Evolutionary conservation across 2,888 invertebrate species (phyloP).

Genomic region (Cryptocephalus moraei): DNA sequence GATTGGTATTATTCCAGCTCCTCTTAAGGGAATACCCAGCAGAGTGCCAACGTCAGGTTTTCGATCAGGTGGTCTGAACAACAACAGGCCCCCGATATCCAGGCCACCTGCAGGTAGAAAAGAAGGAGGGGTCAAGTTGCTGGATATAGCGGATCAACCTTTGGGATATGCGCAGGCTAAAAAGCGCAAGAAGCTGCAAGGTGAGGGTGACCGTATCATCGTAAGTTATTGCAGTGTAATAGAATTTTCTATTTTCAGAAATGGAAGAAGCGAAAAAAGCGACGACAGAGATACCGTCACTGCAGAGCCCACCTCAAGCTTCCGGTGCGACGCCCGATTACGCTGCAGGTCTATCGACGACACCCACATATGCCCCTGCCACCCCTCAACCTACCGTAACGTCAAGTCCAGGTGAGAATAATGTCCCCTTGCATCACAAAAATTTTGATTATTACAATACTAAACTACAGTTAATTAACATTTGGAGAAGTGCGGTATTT

Average conservation of each 20-base stretch:
- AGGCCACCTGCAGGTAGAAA: conserved; percentile 59
- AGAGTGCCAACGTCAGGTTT: conserved; percentile 61
- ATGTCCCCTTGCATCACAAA: neutral
- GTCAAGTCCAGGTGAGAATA: no score
- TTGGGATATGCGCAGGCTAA: conserved; percentile 75
- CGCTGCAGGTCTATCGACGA: conserved; percentile 64
- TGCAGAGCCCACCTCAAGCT: conserved; percentile 28
- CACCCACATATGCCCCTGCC: conserved; percentile 38
- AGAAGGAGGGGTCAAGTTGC: conserved; percentile 87
- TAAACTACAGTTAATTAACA: no score
- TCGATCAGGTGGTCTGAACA: conserved; percentile 42
- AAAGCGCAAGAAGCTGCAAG: conserved; percentile 74
- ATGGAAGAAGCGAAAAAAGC: conserved; percentile 54
- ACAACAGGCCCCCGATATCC: conserved; percentile 45
- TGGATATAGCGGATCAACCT: conserved; percentile 91
- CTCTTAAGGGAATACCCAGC: conserved; percentile 84
- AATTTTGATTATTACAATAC: no score
- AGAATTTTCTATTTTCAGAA: conserved; percentile 34
- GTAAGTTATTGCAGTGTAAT: neutral
- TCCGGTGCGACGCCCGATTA: conserved; percentile 64
- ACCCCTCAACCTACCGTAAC: conserved; percentile 20
- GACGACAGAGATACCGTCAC: conserved; percentile 40
- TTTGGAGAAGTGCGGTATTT: no score
- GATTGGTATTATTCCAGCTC: conserved; percentile 48
- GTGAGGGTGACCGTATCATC: conserved; percentile 31